Evolutionary conservation across 2,888 invertebrate genomes (phyloP).

Genomic region (Xanthia togata): DNA sequence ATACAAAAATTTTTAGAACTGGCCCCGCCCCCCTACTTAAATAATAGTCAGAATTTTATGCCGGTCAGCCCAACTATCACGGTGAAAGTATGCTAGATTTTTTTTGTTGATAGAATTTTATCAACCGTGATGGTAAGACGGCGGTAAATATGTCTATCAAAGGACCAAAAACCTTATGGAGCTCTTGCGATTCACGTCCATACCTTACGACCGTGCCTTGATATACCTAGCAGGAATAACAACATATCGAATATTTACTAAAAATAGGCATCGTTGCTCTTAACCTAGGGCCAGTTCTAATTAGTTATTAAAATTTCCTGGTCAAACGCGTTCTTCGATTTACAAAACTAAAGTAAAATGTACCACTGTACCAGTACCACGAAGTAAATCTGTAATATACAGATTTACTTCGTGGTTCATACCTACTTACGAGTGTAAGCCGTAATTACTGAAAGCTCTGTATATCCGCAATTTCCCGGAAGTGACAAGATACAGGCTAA

Average conservation of each 20-base stretch:
- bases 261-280: neutral
- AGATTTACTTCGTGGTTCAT: too few species aligned
- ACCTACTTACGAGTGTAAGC: neutral
- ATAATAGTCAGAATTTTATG: neutral
- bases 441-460: slow-evolving; percentile 1
- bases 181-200: neutral
- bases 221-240: neutral
- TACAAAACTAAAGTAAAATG: neutral
- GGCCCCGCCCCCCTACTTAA: neutral
- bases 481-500: slow-evolving; percentile 1
- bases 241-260: neutral
- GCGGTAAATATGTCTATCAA: neutral
- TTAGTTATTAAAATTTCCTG: neutral
- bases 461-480: neutral
- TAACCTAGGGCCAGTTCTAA: neutral
- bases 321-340: neutral
- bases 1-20: too few species aligned
- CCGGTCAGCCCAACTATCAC: neutral
- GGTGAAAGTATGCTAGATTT: neutral
- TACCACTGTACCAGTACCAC: too few species aligned
- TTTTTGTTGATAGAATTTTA: too few species aligned
- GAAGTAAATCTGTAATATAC: neutral
- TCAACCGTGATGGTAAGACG: neutral
- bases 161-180: neutral
- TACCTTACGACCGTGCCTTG: neutral